Evolutionary conservation across 2,888 invertebrate species (phyloP).

Genomic region (Syrista parreyssii): DNA sequence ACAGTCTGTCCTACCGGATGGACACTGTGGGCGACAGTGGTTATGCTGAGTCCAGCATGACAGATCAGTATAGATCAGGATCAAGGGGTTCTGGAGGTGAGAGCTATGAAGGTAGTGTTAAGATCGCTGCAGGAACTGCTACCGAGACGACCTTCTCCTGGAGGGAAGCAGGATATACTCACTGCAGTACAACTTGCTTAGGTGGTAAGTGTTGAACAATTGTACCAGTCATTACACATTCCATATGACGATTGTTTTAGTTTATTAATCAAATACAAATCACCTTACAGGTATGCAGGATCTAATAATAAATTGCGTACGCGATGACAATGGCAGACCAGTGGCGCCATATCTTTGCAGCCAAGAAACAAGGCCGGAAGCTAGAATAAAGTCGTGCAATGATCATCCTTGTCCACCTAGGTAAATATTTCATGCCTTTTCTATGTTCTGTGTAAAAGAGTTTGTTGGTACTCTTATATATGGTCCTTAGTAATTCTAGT

Average conservation of each 20-base stretch:
- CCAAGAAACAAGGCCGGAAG: slow-evolving; percentile 88
- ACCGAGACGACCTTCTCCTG: slow-evolving; percentile 88
- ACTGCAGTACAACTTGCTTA: slow-evolving; percentile 94
- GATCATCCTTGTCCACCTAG: slow-evolving; percentile 95
- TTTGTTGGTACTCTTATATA: neutral
- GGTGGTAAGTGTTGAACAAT: slow-evolving; percentile 73
- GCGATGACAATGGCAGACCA: slow-evolving; percentile 87
- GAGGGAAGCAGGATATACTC: slow-evolving; percentile 90
- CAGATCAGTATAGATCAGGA: slow-evolving; percentile 59
- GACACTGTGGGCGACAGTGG: slow-evolving; percentile 64
- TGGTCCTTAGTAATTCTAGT: neutral
- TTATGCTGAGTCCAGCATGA: slow-evolving; percentile 61
- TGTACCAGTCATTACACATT: neutral
- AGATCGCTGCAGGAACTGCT: slow-evolving; percentile 76
- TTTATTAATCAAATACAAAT: neutral
- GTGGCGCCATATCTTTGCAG: slow-evolving; percentile 91
- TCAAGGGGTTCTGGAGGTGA: slow-evolving; percentile 41
- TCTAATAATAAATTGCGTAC: slow-evolving; percentile 87
- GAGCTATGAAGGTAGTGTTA: slow-evolving; percentile 56
- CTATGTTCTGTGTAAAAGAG: neutral
- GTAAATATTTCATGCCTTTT: slow-evolving; percentile 63
- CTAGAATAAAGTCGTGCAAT: slow-evolving; percentile 90
- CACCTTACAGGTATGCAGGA: slow-evolving; percentile 74
- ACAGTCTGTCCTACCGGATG: slow-evolving; percentile 60
- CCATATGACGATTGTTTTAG: neutral